Base-by-base conservation (phyloP, 2,797 vertebrate genomes). In the Argyrosomus regius region DNA sequence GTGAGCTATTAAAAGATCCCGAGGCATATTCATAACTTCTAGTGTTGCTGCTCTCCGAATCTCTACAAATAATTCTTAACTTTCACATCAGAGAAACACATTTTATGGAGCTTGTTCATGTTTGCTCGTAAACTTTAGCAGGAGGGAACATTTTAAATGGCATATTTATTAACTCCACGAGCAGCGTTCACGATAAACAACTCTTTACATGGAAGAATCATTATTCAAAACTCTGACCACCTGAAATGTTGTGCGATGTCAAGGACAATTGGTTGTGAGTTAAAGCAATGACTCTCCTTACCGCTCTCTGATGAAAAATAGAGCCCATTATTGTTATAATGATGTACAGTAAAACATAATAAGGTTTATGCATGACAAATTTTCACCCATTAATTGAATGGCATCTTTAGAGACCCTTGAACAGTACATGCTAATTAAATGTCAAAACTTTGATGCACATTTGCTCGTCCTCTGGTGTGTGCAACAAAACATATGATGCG, bases 51-150 rank as follows among this genome's bases (percentile, higher is more conserved):
- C 31, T 0, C n/a, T 41, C 3, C 17, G 49, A 24, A 48, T 59
- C 24, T 60, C 16, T 22, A 13, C 20, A 48, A 61, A 56, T 28
- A 14, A 45, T 64, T 56, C 20, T 62, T 72, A 56, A 69, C 16
- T 61, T 78, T 46, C 11, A 58, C 12, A 39, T 28, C 11, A 54
- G 1, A 57, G 35, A 26, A 63, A 41, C 20, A 52, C 13, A 26
- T 53, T 77, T 73, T 13, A 52, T 63, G 10, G 3, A 57, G 35
- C 31, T 68, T 54, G 59, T 52, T 72, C 10, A 41, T 56, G 28
- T 61, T 72, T 72, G 28, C n/a, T 54, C 1, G 2, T 28, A 16
- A 41, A 46, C 41, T 63, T 18, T 13, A 39, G 26, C 39, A 28
- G 31, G n/a, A 20, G 18, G 8, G 10, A 57, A 59, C 22, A 54